Base-by-base conservation (phyloP, 2,113 vertebrate genomes). In the Percopsis transmontana region DNA sequence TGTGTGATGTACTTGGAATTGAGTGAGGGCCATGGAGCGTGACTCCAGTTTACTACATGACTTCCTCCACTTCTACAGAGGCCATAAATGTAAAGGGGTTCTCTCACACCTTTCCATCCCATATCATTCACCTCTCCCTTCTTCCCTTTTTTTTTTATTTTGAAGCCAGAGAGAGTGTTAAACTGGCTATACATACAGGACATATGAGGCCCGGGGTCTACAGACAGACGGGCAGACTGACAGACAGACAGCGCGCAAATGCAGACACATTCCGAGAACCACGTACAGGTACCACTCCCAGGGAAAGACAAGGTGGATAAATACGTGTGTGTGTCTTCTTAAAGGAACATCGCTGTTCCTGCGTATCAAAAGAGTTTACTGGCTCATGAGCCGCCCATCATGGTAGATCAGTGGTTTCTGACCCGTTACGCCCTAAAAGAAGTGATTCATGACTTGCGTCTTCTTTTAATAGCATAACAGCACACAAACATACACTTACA, bases 11-110 rank as follows among this genome's bases (percentile, higher is more conserved):
- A 90, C 84, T 89, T 88, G 88, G 85, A 81, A 80, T 81, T 88
- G 86, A 90, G 88, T 82, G 80, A 60, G 42, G 60, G 74, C 87
- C 83, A 55, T 73, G 82, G 87, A 85, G 88, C 87, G 82, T 52
- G 87, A 87, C 88, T 89, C 77, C 63, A 39, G 69, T 92, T 92
- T 90, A 91, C 87, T 90, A 62, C 86, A 6, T 76, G 75, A 90
- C 86, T 90, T 92, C 91, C 91, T 91, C 81, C 82, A 66, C 27
- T 62, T 84, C 88, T 71, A 81, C 83, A 77, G 76, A 88, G 87
- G 85, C 81, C 83, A 19, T 92, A 92, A 93, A 92, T 85, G 79
- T 89, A 77, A 90, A 91, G 87, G 77, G 77, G 79, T 50, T 79
- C 81, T 85, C 85, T 92, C 86, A 83, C 90, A 92, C 88, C 88